Conservation (phyloP, 2,888 invertebrate species). For the Hypselothyrea guttata region DNA sequence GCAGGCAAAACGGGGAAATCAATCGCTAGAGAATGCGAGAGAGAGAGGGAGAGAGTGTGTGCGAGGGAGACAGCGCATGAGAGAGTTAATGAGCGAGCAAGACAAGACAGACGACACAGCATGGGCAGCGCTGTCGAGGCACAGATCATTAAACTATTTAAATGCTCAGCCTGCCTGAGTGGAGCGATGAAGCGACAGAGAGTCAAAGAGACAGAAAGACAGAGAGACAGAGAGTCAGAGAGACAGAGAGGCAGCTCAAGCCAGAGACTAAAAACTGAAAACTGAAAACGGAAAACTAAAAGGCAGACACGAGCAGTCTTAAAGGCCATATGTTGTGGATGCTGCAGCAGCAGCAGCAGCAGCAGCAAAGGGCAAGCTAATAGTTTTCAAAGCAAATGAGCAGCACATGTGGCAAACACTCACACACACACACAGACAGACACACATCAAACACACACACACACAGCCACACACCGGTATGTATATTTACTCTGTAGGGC, state of each 20-base stretch:
- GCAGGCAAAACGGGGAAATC: slow-evolving; percentile 39
- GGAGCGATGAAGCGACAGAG: slow-evolving; percentile 12
- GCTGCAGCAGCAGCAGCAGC: slow-evolving; percentile 27
- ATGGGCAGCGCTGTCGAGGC: slow-evolving; percentile 33
- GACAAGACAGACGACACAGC: background rate
- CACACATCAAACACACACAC: slow-evolving; percentile 10
- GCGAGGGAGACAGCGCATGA: background rate
- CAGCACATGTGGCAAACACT: slow-evolving; percentile 72
- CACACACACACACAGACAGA: slow-evolving; percentile 25
- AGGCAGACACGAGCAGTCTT: slow-evolving; percentile 41
- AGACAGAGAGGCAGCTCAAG: slow-evolving; percentile 24
- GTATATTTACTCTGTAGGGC: too few species aligned
- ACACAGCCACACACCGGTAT: slow-evolving; percentile 18
- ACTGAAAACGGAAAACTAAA: slow-evolving; percentile 27
- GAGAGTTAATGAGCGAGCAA: slow-evolving; percentile 14
- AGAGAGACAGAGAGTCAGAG: background rate
- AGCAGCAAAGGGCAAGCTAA: slow-evolving; percentile 61
- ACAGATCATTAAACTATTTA: slow-evolving; percentile 77
- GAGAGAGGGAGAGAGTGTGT: background rate
- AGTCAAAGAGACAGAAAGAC: slow-evolving; percentile 5
- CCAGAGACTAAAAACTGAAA: slow-evolving; percentile 32
- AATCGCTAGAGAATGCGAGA: slow-evolving; percentile 31
- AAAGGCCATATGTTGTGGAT: slow-evolving; percentile 69
- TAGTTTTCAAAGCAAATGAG: slow-evolving; percentile 74
- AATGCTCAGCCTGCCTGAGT: slow-evolving; percentile 44